Percentiles rank a stretch among this genome's conserved stretches.
Evolutionary conservation across 2,113 vertebrate species (phyloP).

Genomic region (Nothocercus julius): DNA sequence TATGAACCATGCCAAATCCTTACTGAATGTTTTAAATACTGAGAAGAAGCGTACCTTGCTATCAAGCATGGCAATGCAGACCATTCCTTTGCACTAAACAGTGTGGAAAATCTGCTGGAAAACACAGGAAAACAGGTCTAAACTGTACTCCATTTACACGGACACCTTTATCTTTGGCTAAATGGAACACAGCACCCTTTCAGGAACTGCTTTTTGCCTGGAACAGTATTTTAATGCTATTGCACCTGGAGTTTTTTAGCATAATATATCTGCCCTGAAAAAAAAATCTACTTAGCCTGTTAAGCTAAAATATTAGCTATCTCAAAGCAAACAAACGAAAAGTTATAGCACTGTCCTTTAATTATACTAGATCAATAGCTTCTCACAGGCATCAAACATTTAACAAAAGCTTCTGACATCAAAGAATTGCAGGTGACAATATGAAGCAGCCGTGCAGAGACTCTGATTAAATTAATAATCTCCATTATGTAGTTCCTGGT

Average conservation of each 20-base stretch:
- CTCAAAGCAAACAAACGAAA: not conserved
- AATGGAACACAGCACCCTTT: not conserved
- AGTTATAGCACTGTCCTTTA: not conserved
- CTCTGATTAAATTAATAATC: not conserved
- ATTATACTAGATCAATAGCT: not conserved
- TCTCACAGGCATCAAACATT: not conserved
- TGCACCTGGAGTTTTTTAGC: not conserved
- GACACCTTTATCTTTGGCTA: not conserved
- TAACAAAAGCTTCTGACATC: not conserved
- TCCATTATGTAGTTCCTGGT: not conserved
- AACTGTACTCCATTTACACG: rapidly evolving
- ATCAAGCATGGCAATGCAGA: not conserved
- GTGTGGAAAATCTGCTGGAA: not conserved
- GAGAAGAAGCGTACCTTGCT: not conserved
- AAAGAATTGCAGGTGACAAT: not conserved
- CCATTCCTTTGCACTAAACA: not conserved
- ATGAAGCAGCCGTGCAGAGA: not conserved
- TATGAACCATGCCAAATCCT: not conserved
- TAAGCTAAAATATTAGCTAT: not conserved
- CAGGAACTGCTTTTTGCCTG: not conserved
- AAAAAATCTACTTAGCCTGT: not conserved
- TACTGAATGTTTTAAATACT: not conserved
- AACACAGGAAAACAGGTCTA: not conserved
- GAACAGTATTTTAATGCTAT: not conserved
- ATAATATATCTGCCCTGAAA: not conserved